Evolutionary conservation across 2,797 vertebrate genomes (phyloP).

Genomic region (Anabacerthia variegaticeps): DNA sequence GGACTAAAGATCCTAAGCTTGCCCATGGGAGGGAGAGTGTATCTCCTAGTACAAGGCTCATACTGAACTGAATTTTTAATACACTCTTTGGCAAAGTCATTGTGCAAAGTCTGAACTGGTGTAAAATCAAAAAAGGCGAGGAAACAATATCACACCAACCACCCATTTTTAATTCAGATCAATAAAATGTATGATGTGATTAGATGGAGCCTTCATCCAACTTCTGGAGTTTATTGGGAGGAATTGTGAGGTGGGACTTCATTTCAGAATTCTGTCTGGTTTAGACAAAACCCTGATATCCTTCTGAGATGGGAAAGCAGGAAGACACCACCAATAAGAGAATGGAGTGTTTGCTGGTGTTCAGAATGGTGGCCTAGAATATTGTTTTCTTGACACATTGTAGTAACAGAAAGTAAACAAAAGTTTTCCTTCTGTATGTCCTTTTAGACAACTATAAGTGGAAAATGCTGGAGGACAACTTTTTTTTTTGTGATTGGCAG

Average conservation of each 20-base stretch:
- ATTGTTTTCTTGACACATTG: not conserved
- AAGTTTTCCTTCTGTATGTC: not conserved
- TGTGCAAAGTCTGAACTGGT: not conserved
- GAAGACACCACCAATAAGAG: not conserved
- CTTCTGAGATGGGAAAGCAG: not conserved
- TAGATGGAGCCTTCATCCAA: not conserved
- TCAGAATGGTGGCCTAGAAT: not conserved
- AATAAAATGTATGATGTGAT: not conserved
- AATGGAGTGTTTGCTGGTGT: not conserved
- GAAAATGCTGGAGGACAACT: not conserved
- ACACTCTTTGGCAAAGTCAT: not conserved
- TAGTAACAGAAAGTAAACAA: not conserved
- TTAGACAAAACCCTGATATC: not conserved
- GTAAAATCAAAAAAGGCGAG: not conserved
- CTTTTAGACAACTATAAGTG: not conserved
- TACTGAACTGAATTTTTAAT: not conserved
- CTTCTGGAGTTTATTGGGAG: not conserved
- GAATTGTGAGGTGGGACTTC: not conserved
- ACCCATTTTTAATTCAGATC: not conserved
- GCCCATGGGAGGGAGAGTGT: not conserved
- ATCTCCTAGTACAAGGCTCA: not conserved
- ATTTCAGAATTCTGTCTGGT: not conserved
- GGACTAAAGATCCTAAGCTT: not conserved
- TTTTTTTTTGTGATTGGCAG: not conserved
- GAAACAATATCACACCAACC: not conserved